A percentile compares a stretch with the other conserved stretches of the same genome.
Evolutionary conservation across 2,888 invertebrate genomes (phyloP).

Genomic region (Harmothoe impar): DNA sequence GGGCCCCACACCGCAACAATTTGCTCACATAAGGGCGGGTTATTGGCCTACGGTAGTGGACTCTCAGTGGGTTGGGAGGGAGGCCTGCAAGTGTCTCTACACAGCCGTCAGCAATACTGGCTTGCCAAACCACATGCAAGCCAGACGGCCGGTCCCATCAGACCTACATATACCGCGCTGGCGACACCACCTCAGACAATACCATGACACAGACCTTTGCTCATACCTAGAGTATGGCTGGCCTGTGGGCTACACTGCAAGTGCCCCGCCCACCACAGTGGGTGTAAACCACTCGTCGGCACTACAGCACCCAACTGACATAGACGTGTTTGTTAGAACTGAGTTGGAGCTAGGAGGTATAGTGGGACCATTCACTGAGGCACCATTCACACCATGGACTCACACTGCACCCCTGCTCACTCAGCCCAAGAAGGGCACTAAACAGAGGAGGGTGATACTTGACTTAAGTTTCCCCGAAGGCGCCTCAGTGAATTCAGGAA

Average conservation of each 20-base stretch:
- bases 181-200: not conserved
- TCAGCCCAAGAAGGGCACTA: not conserved
- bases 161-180: not conserved
- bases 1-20: too few relatives aligned
- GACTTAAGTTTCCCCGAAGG: not conserved
- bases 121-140: not conserved
- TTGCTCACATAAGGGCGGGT: too few relatives aligned
- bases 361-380: not conserved
- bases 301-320: not conserved
- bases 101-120: too few relatives aligned
- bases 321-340: not conserved
- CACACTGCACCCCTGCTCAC: not conserved
- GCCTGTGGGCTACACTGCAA: not conserved
- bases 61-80: too few relatives aligned
- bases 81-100: too few relatives aligned
- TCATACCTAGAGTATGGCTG: not conserved
- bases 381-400: not conserved
- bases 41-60: too few relatives aligned
- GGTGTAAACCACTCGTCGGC: not conserved
- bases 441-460: not conserved
- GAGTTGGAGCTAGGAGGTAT: not conserved
- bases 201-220: not conserved
- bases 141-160: not conserved
- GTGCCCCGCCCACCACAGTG: not conserved
- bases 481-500: not conserved